These are phyloP conservation scores for Listronotus oregonensis DNA, from an alignment of 1,140 invertebrate species.

Conservation along the genomic window DNA sequence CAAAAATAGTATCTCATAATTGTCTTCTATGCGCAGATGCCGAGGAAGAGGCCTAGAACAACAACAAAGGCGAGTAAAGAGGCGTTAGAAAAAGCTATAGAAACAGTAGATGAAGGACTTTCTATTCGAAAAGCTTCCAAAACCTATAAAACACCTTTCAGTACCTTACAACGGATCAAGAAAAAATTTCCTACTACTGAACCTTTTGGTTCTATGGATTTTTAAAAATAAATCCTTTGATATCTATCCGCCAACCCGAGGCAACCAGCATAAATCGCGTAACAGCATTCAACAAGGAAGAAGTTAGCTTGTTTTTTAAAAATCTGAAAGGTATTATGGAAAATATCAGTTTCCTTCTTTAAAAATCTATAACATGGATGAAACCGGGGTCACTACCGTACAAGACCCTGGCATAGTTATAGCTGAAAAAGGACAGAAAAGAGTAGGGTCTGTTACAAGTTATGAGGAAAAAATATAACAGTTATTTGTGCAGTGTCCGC, in stretches of 20 bases:
- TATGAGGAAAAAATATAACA: too few species aligned
- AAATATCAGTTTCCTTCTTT: constrained; percentile 52
- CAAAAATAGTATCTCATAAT: too few species aligned
- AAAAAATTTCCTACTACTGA: too few species aligned
- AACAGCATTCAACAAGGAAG: constrained; percentile 31
- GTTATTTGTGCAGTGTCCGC: constrained; percentile 1
- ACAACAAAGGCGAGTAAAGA: too few species aligned
- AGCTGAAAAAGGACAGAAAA: constrained; percentile 52
- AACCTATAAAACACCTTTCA: too few species aligned
- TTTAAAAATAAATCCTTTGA: constrained; percentile 19
- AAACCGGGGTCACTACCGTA: constrained; percentile 57
- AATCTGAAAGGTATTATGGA: constrained; percentile 51
- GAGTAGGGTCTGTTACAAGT: constrained; percentile 43
- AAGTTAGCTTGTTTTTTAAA: constrained; percentile 40
- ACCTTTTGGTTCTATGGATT: too few species aligned
- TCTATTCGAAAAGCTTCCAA: too few species aligned
- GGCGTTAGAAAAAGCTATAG: too few species aligned
- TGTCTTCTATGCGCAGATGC: too few species aligned
- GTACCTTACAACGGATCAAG: too few species aligned
- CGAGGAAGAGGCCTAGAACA: too few species aligned
- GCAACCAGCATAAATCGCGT: constrained; percentile 34
- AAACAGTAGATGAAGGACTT: too few species aligned
- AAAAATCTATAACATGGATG: constrained; percentile 56
- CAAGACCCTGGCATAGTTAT: constrained; percentile 57
- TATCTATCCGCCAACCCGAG: constrained; percentile 29